Percentiles rank a stretch among this genome's conserved stretches.
These are phyloP conservation scores for Sinocyclocheilus anshuiensis DNA, from an alignment of 2,113 vertebrate genomes.

Conservation along the genomic window DNA sequence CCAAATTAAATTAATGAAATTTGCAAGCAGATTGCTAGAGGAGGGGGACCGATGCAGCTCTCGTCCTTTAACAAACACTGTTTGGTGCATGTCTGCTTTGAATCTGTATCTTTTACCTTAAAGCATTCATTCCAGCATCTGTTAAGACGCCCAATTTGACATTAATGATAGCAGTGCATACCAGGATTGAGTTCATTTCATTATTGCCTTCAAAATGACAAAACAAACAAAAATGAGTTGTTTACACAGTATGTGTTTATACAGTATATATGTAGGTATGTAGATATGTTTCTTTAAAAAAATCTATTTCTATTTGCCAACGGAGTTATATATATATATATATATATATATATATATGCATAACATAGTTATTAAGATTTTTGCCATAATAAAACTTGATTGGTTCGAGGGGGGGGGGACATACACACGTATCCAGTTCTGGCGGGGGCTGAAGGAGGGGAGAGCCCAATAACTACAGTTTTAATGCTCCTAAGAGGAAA, in stretches of 20 bases:
- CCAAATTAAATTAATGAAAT: conserved; percentile 82
- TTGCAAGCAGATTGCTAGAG: conserved; percentile 71
- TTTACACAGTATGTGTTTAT: neutral
- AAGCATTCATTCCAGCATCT: neutral
- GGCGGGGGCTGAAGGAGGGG: neutral
- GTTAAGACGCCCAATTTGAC: conserved; percentile 20
- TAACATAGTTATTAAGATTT: conserved; percentile 63
- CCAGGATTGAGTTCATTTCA: neutral
- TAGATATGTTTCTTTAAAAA: too few relatives aligned
- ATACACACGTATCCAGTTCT: conserved; percentile 56
- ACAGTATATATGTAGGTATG: neutral
- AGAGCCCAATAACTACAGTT: conserved; percentile 45
- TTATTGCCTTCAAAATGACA: neutral
- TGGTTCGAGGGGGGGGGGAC: conserved; percentile 58
- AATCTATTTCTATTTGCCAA: neutral
- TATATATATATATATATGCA: conserved; percentile 25
- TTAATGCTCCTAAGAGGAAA: conserved; percentile 55
- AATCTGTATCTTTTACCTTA: conserved; percentile 4
- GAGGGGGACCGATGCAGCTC: conserved; percentile 63
- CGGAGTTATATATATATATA: too few relatives aligned
- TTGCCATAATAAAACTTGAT: conserved; percentile 64
- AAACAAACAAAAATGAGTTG: neutral
- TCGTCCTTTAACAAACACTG: conserved; percentile 43
- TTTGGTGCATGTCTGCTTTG: conserved; percentile 24
- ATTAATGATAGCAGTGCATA: neutral